Conservation (phyloP, 2,797 vertebrate genomes). For the Poecilia wingei region DNA sequence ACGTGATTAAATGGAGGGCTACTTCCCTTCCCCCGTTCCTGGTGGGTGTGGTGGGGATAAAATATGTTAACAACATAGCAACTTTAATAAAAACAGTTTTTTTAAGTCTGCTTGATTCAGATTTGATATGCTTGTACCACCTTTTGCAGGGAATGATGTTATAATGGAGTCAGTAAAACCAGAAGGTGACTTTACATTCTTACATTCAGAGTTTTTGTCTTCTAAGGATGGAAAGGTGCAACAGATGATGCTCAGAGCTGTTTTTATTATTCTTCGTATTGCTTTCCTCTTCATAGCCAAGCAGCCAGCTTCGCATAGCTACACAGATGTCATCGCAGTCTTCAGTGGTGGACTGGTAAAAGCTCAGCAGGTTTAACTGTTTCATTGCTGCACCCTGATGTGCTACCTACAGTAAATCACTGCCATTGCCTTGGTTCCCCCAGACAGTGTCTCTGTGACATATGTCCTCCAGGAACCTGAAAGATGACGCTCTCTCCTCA, state of each 20-base stretch:
- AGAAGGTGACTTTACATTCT: neutral
- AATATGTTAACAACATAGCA: too few relatives aligned
- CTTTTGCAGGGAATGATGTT: neutral
- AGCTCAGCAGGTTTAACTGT: neutral
- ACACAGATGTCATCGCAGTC: neutral
- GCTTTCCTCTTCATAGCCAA: neutral
- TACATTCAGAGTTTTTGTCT: neutral
- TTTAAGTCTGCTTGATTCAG: neutral
- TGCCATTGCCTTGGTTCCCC: neutral
- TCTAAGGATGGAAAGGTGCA: neutral
- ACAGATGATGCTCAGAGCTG: neutral
- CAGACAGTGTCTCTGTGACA: neutral
- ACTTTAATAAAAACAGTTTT: neutral
- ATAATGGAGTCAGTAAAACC: neutral
- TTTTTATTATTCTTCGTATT: neutral
- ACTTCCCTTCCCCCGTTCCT: too few relatives aligned
- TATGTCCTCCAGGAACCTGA: neutral
- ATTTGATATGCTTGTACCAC: neutral
- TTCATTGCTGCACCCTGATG: neutral
- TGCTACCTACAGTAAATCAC: neutral
- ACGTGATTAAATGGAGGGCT: neutral
- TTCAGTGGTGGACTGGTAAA: neutral
- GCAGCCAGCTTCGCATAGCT: neutral
- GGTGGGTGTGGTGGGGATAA: too few relatives aligned
- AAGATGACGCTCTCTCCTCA: neutral